Conservation (phyloP, 2,888 invertebrate genomes). For the Strigamia crassipes region DNA sequence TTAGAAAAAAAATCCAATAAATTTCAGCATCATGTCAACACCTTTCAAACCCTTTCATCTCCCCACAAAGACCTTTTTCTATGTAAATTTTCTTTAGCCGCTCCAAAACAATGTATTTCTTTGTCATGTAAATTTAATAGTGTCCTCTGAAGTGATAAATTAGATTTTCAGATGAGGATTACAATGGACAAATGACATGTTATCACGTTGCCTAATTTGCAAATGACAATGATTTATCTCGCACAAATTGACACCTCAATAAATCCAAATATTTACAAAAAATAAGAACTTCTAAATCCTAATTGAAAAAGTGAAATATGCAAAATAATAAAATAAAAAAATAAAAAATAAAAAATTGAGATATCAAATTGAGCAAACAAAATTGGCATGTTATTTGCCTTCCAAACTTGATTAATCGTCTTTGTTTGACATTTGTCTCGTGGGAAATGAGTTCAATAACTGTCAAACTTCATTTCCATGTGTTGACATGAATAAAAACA, state of each 20-base stretch:
- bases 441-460: constrained; percentile 8
- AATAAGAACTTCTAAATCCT: not conserved
- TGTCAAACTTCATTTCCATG: constrained; percentile 21
- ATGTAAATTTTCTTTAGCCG: not conserved
- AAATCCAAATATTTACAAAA: not conserved
- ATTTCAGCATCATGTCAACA: not conserved
- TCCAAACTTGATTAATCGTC: not conserved
- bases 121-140: constrained; percentile 5
- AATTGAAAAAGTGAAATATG: not conserved
- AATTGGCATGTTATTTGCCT: not conserved
- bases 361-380: not conserved
- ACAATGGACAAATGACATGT: not conserved
- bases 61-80: not conserved
- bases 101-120: not conserved
- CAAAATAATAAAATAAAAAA: not conserved
- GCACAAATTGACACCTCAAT: not conserved
- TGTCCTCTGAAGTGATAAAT: constrained; percentile 13
- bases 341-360: not conserved
- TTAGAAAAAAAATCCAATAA: not conserved
- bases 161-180: not conserved
- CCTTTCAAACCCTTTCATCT: not conserved
- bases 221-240: not conserved
- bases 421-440: not conserved
- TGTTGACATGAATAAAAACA: constrained; percentile 16
- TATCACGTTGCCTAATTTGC: not conserved